phyloP scores from a whole-genome alignment of 2,888 invertebrate genomes.

The Nomada flava region DNA sequence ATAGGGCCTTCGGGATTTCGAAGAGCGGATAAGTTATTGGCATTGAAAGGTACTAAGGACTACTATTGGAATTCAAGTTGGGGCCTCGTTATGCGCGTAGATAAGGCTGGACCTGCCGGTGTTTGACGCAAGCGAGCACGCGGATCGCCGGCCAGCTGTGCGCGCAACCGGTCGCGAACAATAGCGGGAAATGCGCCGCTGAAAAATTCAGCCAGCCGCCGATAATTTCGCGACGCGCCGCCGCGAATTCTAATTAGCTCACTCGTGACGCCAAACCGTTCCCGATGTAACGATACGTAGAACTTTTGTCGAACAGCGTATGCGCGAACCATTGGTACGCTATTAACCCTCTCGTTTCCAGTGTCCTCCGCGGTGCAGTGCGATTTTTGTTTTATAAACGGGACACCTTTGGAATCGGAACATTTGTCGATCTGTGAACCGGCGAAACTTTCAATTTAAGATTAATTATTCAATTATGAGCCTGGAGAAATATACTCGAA shows the following conservation, averaged over 20 bases:
- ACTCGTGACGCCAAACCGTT: conserved; percentile 23
- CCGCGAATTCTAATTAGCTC: conserved; percentile 63
- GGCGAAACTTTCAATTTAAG: no score
- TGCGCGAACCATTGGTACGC: neutral
- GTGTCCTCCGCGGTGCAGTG: neutral
- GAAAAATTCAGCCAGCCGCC: conserved; percentile 64
- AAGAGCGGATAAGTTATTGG: neutral
- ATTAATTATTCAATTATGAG: no score
- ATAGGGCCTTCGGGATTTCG: neutral
- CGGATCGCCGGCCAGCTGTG: conserved; percentile 50
- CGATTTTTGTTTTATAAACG: no score
- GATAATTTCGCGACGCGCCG: conserved; percentile 59
- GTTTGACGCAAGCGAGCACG: conserved; percentile 65
- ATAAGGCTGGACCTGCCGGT: conserved; percentile 3
- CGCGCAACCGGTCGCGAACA: conserved; percentile 59
- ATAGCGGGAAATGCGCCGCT: conserved; percentile 77
- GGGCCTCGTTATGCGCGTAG: neutral
- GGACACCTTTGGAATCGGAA: no score
- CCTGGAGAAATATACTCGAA: no score
- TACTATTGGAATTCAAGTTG: neutral
- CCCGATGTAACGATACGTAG: neutral
- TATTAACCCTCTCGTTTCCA: neutral
- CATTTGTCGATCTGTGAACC: neutral
- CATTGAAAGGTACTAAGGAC: neutral
- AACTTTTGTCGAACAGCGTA: neutral